Evolutionary conservation across 1,140 invertebrate genomes (phyloP).

Genomic region (Brachionus asplanchnoidis): DNA sequence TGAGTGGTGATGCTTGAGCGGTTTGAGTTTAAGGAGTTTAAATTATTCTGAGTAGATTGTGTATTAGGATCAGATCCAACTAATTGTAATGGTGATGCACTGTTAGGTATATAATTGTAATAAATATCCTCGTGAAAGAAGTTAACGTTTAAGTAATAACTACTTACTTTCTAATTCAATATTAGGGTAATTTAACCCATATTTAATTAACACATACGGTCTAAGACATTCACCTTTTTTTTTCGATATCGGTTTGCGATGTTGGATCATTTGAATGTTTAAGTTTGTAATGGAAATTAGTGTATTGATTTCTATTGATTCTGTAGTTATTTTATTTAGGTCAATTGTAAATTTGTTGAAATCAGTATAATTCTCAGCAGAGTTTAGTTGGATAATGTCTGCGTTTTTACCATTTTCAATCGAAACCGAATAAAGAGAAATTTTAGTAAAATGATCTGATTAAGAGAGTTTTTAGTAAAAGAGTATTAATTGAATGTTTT

Average conservation of each 20-base stretch:
- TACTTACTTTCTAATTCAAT: not conserved
- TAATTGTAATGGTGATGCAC: not conserved
- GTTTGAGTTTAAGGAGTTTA: not conserved
- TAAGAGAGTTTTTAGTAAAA: too few species aligned
- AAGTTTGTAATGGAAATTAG: not conserved
- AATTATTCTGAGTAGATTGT: not conserved
- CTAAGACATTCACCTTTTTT: conserved; percentile 13
- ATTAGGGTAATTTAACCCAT: not conserved
- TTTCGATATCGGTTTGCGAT: not conserved
- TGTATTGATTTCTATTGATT: not conserved
- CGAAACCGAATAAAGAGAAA: not conserved
- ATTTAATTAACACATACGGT: not conserved
- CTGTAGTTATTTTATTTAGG: not conserved
- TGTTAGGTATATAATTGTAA: not conserved
- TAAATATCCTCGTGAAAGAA: not conserved
- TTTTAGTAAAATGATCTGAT: not conserved
- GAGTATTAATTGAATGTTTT: too few species aligned
- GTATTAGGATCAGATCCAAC: not conserved
- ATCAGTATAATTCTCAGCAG: not conserved
- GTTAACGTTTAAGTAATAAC: not conserved
- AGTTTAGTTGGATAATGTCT: not conserved
- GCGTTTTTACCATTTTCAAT: not conserved
- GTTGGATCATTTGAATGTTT: not conserved
- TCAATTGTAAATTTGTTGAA: conserved; percentile 12
- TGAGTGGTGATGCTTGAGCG: not conserved